Base-by-base conservation (phyloP, 2,888 invertebrate genomes). In the Pseudolycoriella hygida region DNA sequence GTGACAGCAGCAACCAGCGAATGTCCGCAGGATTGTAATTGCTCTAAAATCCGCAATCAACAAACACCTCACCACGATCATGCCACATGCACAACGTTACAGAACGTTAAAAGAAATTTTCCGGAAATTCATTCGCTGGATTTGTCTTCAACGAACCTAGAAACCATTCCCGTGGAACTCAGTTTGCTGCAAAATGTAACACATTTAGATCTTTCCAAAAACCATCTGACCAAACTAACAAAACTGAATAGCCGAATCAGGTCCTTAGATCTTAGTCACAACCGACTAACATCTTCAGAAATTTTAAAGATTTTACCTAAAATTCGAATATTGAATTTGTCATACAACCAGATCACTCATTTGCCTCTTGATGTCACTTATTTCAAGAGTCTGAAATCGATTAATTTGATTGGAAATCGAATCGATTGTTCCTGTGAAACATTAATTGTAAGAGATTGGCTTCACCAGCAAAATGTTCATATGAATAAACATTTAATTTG, bases 371-470 rank as follows among this genome's bases (percentile, higher is more conserved):
- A 77, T 52, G 57, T 80, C 46, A 66, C 62, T 18, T 66, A 66
- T 51, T 61, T 79, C 46, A 65, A 64, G 40, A 61, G 69, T 53
- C 61, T 84, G 45, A 72, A 73, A 56, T 70, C 72, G 53, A 64
- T 85, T 47, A 73, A 80, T 57, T 56, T 85, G 47, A 68, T 72
- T 43, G 76, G 75, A 40, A 85, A 85, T 58, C 74, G 74, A 32
- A 64, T 85, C 5, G 68, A 76, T 53, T 85, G 84, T 61, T 73
- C 77, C 20, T 84, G 83, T 56, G 70, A 72, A 50, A 79, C 80
- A 47, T 60, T 82, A 47, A 66, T 71, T 50, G 68, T 72, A 42
- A 71, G 80, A 50, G 76, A 81, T 55, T 68, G 68, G 52, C 60
- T 84, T 52, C 57, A 72, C 42, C 60, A 68, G 49, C 67, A 67